Base-by-base conservation (phyloP, 2,888 invertebrate genomes). In the Ischnura elegans region DNA sequence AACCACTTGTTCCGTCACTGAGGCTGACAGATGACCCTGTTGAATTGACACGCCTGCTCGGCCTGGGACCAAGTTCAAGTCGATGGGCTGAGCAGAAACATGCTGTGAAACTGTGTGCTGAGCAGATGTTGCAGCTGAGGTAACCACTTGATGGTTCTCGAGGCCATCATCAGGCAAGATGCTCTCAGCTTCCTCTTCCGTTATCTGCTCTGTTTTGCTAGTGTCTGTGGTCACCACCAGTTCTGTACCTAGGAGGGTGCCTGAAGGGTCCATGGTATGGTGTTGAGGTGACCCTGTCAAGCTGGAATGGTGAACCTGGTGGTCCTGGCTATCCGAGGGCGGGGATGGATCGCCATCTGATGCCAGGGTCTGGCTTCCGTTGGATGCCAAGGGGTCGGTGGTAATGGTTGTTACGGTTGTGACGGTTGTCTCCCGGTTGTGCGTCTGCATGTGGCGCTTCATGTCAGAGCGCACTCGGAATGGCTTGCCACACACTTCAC, bases 391-490 rank as follows among this genome's bases (percentile, higher is more conserved):
- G 0, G 93, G 93, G 47, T 87, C 51, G 66, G 90, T 51, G 13
- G 46, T 42, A 13, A 76, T 43, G 43, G 47, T 84, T 8, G 29
- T 21, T 8, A 86, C 45, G 51, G 51, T 51, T 19, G 51, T 51
- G 51, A 51, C 51, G 19, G 51, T 51, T 21, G 43, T 94, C 61
- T 95, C 95, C 90, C 95, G 95, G 55, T 95, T 96, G 95, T 98
- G 98, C 0, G 97, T 98, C 93, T 97, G 97, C 95, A 97, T 96
- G 95, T 98, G 98, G 0, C 98, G 97, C 93, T 98, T 98, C 96
- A 98, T 97, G 95, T 98, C 98, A 29, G 98, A 98, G 3, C 97
- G 97, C 0, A 98, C 98, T 8, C 98, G 97, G 96, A 99, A 99
- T 46, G 97, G 97, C 95, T 98, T 98, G 0, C 97, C 97, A 95